Evolutionary conservation across 2,888 invertebrate species (phyloP).

Genomic region (Urechis unicinctus): DNA sequence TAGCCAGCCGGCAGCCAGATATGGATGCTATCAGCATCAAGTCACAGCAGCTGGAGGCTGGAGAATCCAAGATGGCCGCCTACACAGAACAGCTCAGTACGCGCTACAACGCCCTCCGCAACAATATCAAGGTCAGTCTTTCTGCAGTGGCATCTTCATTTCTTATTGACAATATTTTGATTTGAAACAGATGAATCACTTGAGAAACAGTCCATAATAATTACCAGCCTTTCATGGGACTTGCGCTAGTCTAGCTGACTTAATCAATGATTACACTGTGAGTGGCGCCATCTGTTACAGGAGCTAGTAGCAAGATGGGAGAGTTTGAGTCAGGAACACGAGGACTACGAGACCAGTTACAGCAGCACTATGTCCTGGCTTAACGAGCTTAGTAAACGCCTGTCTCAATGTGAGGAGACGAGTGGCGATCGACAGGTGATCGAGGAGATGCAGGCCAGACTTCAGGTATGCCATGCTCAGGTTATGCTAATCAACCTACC

Average conservation of each 20-base stretch:
- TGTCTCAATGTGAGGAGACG: conserved; percentile 9
- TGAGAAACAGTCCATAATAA: neutral
- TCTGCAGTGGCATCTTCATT: too few relatives aligned
- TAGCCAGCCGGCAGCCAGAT: conserved; percentile 73
- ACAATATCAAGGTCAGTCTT: conserved; percentile 34
- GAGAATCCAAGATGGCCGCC: conserved; percentile 77
- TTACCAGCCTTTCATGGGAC: neutral
- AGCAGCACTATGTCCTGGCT: conserved; percentile 69
- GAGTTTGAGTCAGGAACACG: conserved; percentile 78
- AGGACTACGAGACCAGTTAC: conserved; percentile 68
- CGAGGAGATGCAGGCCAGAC: conserved; percentile 46
- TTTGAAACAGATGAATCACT: too few relatives aligned
- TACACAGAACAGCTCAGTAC: conserved; percentile 81
- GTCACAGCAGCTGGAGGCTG: conserved; percentile 74
- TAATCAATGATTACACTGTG: too few relatives aligned
- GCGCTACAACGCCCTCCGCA: conserved; percentile 53
- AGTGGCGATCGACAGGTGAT: conserved; percentile 79
- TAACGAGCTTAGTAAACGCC: conserved; percentile 58
- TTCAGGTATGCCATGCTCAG: conserved; percentile 27
- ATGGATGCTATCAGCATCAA: conserved; percentile 82
- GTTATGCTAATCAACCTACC: neutral
- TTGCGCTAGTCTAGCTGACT: too few relatives aligned
- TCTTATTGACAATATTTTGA: too few relatives aligned
- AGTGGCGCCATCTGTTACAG: too few relatives aligned
- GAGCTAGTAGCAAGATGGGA: conserved; percentile 79